Evolutionary conservation across 2,797 vertebrate genomes (phyloP).

Genomic region (Clarias platycephalus): DNA sequence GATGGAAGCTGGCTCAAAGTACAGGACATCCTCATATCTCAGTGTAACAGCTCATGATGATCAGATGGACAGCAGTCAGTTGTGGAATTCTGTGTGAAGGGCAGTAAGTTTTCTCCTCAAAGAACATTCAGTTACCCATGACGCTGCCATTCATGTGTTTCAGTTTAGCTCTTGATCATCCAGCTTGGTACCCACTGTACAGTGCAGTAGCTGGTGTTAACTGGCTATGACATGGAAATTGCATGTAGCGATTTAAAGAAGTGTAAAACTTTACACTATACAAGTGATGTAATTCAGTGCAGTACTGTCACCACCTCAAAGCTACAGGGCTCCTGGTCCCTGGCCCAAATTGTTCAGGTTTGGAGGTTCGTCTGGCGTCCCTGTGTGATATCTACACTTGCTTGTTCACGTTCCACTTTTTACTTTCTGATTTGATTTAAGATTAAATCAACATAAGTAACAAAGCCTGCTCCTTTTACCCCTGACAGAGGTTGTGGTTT

Average conservation of each 20-base stretch:
- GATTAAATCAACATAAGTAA: neutral
- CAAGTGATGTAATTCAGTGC: neutral
- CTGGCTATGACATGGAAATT: neutral
- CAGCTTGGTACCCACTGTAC: neutral
- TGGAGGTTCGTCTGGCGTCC: neutral
- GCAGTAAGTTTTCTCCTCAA: neutral
- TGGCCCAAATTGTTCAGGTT: neutral
- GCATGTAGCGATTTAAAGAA: neutral
- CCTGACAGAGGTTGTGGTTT: slow-evolving; percentile 35
- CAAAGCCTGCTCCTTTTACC: slow-evolving; percentile 10
- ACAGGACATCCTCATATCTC: neutral
- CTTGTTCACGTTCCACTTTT: neutral
- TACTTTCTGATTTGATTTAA: slow-evolving; percentile 6
- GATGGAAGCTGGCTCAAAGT: too few species aligned
- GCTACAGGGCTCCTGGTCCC: neutral
- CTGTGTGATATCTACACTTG: neutral
- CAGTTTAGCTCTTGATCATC: neutral
- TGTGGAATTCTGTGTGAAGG: neutral
- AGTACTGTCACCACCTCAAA: neutral
- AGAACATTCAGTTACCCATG: neutral
- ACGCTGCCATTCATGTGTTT: neutral
- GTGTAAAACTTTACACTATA: neutral
- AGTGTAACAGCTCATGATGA: neutral
- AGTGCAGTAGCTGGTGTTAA: neutral
- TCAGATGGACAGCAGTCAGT: neutral